Conservation (phyloP, 2,113 vertebrate genomes). For the Uria lomvia region DNA sequence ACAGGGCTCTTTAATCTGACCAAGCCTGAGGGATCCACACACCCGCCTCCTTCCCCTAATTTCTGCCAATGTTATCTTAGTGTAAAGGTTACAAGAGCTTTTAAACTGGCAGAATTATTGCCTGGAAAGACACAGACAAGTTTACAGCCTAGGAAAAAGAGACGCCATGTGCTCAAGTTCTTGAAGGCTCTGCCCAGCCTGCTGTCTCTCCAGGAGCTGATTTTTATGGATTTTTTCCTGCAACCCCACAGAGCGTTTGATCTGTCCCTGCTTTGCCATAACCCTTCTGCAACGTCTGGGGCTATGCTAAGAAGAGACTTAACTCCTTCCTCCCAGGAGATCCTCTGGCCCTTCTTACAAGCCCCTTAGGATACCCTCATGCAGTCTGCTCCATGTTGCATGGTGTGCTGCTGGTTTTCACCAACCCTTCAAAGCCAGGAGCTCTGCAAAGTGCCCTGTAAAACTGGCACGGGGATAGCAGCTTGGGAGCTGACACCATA, state of each 20-base stretch:
- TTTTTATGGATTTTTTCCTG: background rate
- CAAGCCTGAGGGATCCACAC: background rate
- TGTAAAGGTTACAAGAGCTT: slow-evolving; percentile 4
- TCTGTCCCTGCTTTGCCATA: background rate
- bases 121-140: background rate
- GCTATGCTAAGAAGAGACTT: background rate
- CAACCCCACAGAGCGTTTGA: background rate
- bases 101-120: background rate
- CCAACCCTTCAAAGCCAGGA: fast-evolving
- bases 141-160: background rate
- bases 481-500: background rate
- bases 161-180: background rate
- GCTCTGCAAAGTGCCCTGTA: background rate
- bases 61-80: background rate
- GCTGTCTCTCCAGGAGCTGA: background rate
- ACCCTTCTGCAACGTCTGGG: background rate
- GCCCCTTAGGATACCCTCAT: background rate
- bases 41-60: background rate
- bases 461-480: background rate
- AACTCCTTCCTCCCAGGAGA: background rate
- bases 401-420: background rate
- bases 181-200: background rate
- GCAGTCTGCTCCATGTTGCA: fast-evolving
- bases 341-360: background rate
- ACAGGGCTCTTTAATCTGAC: background rate